phyloP scores from a whole-genome alignment of 2,797 vertebrate genomes.

The Sebastes jordani region DNA sequence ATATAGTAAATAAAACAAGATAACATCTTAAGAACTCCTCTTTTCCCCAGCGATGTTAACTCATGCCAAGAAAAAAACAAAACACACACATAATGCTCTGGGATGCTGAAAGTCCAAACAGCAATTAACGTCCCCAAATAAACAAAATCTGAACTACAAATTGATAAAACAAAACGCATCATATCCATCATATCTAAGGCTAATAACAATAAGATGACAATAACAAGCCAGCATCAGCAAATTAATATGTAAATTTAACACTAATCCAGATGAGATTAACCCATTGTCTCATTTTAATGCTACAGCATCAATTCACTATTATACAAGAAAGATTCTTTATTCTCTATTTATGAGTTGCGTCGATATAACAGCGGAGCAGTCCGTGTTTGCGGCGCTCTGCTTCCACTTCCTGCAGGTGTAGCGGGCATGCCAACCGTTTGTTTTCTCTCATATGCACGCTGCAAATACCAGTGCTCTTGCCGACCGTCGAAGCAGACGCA shows the following conservation, averaged over 20 bases:
- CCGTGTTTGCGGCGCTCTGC: background rate
- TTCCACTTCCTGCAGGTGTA: no score
- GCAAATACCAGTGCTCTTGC: no score
- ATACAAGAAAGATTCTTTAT: no score
- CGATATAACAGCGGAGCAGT: background rate
- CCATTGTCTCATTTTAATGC: no score
- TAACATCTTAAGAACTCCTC: background rate
- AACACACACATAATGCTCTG: rapidly evolving
- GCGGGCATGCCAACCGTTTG: rapidly evolving
- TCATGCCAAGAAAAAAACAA: background rate
- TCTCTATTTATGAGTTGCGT: background rate
- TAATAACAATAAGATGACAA: background rate
- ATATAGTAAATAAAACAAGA: background rate
- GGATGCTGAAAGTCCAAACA: background rate
- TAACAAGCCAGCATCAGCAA: no score
- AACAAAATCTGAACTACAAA: background rate
- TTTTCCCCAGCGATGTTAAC: background rate
- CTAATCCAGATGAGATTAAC: no score
- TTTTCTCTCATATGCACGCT: no score
- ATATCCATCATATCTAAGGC: background rate
- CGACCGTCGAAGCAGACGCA: no score
- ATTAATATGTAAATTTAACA: no score
- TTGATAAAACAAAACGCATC: background rate
- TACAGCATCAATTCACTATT: no score
- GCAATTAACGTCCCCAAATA: background rate